Evolutionary conservation across 2,113 vertebrate species (phyloP).

Genomic region (Ptyas mucosa): DNA sequence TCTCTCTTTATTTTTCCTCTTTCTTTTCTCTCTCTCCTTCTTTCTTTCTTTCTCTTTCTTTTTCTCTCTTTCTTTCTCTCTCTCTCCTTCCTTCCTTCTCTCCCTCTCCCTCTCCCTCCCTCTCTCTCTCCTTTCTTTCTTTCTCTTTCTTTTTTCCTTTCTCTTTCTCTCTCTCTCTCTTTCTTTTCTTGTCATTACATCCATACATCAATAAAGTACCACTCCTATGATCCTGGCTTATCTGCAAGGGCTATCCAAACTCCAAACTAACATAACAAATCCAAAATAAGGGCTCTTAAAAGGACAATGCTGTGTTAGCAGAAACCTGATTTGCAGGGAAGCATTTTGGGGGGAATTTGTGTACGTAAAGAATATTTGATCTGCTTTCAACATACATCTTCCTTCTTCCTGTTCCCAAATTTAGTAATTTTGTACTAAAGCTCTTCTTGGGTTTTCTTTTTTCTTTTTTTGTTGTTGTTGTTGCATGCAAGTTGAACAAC

Average conservation of each 20-base stretch:
- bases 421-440: neutral
- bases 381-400: neutral
- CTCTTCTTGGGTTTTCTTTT: neutral
- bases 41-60: fast-evolving
- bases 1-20: too few species aligned
- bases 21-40: fast-evolving
- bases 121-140: fast-evolving
- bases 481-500: neutral
- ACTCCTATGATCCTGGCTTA: neutral
- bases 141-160: too few species aligned
- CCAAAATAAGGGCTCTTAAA: neutral
- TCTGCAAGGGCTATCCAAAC: neutral
- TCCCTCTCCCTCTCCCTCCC: neutral
- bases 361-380: neutral
- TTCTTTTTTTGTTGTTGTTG: neutral
- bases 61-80: too few species aligned
- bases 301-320: neutral
- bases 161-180: too few species aligned
- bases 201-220: neutral
- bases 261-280: neutral
- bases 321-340: neutral
- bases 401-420: neutral
- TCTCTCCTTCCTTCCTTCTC: too few species aligned
- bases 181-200: neutral
- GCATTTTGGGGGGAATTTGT: neutral